phyloP scores from a whole-genome alignment of 2,113 vertebrate species.

The Salvelinus sp. region DNA sequence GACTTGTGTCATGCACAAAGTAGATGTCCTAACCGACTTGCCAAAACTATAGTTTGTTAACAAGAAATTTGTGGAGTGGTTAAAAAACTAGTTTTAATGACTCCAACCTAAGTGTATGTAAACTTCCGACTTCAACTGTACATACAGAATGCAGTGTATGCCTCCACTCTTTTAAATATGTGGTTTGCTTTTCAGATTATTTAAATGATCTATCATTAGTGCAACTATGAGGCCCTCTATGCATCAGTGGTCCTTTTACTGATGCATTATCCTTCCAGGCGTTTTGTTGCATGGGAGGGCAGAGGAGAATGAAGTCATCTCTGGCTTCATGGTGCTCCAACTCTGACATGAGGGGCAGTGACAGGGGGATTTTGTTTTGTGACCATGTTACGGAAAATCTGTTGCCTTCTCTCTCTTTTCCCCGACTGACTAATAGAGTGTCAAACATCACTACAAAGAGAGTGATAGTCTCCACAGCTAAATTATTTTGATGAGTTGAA shows the following conservation, averaged over 20 bases:
- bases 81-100: too few species aligned
- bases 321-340: conserved; percentile 18
- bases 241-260: background rate
- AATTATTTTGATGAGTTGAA: conserved; percentile 1
- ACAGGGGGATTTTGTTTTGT: conserved; percentile 5
- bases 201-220: too few species aligned
- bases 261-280: conserved; percentile 18
- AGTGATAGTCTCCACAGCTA: conserved; percentile 8
- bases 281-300: conserved; percentile 30
- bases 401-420: background rate
- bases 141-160: too few species aligned
- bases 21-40: too few species aligned
- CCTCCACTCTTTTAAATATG: too few species aligned
- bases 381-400: conserved; percentile 24
- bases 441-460: conserved; percentile 28
- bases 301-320: conserved; percentile 49
- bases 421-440: background rate
- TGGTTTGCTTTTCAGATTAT: too few species aligned
- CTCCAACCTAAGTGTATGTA: too few species aligned
- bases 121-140: too few species aligned
- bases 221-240: background rate
- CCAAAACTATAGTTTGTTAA: too few species aligned
- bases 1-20: too few species aligned
- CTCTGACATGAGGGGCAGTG: conserved; percentile 13
- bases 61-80: too few species aligned